Percentiles rank a stretch among this genome's conserved stretches.
Conservation (phyloP, 2,888 invertebrate species). For the Prenolepis imparis region DNA sequence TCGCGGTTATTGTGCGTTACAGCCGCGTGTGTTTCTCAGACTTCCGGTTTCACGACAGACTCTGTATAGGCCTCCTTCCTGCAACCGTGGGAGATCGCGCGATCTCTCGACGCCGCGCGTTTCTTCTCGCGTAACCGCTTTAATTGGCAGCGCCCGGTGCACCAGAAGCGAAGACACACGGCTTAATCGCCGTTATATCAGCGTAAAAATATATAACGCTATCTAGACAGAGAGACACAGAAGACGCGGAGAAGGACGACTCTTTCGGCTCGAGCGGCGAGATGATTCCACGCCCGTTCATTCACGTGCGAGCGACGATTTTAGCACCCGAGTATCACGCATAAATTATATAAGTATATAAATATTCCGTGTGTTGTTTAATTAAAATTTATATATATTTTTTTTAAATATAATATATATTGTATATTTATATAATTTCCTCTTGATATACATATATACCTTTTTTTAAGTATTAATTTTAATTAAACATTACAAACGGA, state of each 20-base stretch:
- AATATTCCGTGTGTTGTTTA: too few relatives aligned
- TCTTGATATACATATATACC: too few relatives aligned
- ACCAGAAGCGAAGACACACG: slow-evolving; percentile 62
- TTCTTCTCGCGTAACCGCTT: slow-evolving; percentile 62
- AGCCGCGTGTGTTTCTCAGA: slow-evolving; percentile 19
- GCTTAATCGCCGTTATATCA: slow-evolving; percentile 74
- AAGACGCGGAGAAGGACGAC: slow-evolving; percentile 33
- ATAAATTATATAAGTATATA: not conserved
- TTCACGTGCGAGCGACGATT: slow-evolving; percentile 59
- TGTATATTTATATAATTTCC: too few relatives aligned
- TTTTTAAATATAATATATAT: too few relatives aligned
- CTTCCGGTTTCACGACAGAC: slow-evolving; percentile 71
- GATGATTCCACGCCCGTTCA: slow-evolving; percentile 61
- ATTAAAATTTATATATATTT: too few relatives aligned
- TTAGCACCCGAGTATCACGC: slow-evolving; percentile 52
- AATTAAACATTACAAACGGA: not conserved
- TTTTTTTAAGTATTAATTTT: too few relatives aligned
- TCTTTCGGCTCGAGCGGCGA: slow-evolving; percentile 66
- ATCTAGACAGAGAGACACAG: slow-evolving; percentile 31
- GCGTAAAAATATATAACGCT: slow-evolving; percentile 62
- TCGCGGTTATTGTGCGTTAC: slow-evolving; percentile 44
- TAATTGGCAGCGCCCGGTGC: slow-evolving; percentile 70
- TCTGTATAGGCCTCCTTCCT: slow-evolving; percentile 53
- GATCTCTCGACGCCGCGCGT: slow-evolving; percentile 61
- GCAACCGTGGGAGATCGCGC: slow-evolving; percentile 69